Evolutionary conservation across 2,888 invertebrate species (phyloP), one percentile per base, ranked within the genome.

Genomic region (Craniophora ligustri): DNA sequence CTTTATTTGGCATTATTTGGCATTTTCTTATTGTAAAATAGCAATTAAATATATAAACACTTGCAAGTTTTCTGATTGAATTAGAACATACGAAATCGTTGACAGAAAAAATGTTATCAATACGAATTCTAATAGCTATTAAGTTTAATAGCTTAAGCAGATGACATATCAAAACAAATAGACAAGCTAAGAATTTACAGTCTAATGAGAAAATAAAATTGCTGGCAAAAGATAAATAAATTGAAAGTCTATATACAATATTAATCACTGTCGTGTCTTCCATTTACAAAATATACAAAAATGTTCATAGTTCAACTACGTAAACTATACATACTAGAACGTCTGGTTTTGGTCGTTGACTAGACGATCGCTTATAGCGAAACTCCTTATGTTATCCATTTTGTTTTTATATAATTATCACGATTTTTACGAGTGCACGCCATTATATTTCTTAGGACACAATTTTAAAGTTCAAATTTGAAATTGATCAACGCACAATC

Each of bases 241-340:
- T 54, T 63, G 59, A 59, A 49, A 55, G 39, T 61, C 46, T 67
- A 55, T 74, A 0, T 72, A 63, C 72, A 71, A 50, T 56, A 44
- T 57, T 21, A 42, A 84, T 90, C 89, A 90, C 88, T 89, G 85
- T 86, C 47, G 62, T 80, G 88, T 89, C 87, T 90, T 88, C 85
- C 87, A 75, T 82, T 85, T 87, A 88, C 82, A 88, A 86, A 88
- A 87, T 87, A 85, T 89, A 90, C 85, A 88, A 85, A 82, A 83
- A 77, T 58, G 58, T 57, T 21, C 40, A 45, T 38, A 35, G 31
- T 45, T 59, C 44, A 41, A 55, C 50, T 44, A 53, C 14, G 11
- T 55, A 26, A 53, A 59, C 63, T 72, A 72, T 53, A 34, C 30
- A n/a, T 66, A 40, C 54, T 67, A 62, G 51, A 68, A 76, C 67